Base-by-base conservation (phyloP, 23 tunicate species). In the Trididemnum clinides region DNA sequence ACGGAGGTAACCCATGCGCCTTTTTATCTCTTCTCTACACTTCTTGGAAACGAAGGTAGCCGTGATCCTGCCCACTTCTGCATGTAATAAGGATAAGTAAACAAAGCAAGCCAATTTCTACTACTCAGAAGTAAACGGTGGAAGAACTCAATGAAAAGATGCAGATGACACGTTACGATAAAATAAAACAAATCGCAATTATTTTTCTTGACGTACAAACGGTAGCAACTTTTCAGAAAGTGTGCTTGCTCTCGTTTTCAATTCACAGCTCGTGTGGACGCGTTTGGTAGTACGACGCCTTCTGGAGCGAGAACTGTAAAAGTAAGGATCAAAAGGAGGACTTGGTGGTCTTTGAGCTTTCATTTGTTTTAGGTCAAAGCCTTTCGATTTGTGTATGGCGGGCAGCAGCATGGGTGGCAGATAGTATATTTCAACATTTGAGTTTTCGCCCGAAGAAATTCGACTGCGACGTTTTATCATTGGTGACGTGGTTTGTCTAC, bases 341-440 rank as follows among this genome's bases (percentile, higher is more conserved):
- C 36, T 33, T 1, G 70, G 82, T 4, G 76, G 31, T n/a, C 59
- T 34, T 3, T 34, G 23, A 21, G 70, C 37, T 28, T 85, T 85
- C 49, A 73, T 58, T 22, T 64, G 66, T 27, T 85, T 57, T 35
- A 85, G 74, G 58, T 73, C 71, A 37, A 85, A 73, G 0, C 57
- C 34, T 73, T 74, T 85, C 0, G 88, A 50, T 21, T 74, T 58
- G 36, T 29, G 39, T 12, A 85, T 33, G 5, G 82, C 19, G 1
- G 88, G 88, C 25, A 85, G 82, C 34, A 85, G 34, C 88, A 85
- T 85, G 0, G 88, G 88, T 0, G 88, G 88, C 15, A 85, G 26
- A 31, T 50, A 25, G 31, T 78, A 78, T 4, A 30, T 18, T 39
- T 39, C 58, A 12, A 74, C 80, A 59, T 59, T 12, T n/a, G 21